Base-by-base conservation (phyloP, 2,113 vertebrate species). In the Eurystomus gularis region DNA sequence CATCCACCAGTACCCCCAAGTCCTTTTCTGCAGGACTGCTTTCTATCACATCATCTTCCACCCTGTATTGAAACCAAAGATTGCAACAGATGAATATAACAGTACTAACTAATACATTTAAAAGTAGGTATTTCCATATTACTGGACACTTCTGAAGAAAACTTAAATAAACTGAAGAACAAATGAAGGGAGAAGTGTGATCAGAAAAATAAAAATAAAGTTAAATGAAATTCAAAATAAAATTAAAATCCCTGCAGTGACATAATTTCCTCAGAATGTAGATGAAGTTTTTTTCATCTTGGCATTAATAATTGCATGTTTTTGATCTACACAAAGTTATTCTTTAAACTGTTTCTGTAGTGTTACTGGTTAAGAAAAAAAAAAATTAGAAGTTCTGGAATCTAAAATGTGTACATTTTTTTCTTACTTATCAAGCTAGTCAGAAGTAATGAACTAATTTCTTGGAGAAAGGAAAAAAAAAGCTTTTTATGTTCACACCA, bases 51-150 rank as follows among this genome's bases (percentile, higher is more conserved):
- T n/a, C n/a, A n/a, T n/a, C n/a, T n/a, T n/a, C n/a, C n/a, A n/a
- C n/a, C n/a, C n/a, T n/a, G n/a, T n/a, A n/a, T n/a, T n/a, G n/a
- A n/a, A n/a, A n/a, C n/a, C n/a, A n/a, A n/a, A n/a, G n/a, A n/a
- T n/a, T n/a, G n/a, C n/a, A n/a, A n/a, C n/a, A n/a, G n/a, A n/a
- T n/a, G n/a, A 37, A 28, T 20, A 11, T 7, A 68, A 46, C 2
- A 15, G 4, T 65, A 20, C 20, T 72, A 35, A 57, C 7, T 0
- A 0, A 14, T 6, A 35, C 3, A 1, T 61, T 60, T 81, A 72
- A 80, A 79, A 80, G 6, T 13, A 88, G 17, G 11, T 37, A 40
- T 58, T 90, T 66, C 48, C 82, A 0, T 46, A 14, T 37, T 71
- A 46, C 11, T 35, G 10, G 29, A 51, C 20, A 51, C 4, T 70